Evolutionary conservation across 2,797 vertebrate genomes (phyloP), one percentile per base, ranked within the genome.

Genomic region (Sebastolobus altivelis): DNA sequence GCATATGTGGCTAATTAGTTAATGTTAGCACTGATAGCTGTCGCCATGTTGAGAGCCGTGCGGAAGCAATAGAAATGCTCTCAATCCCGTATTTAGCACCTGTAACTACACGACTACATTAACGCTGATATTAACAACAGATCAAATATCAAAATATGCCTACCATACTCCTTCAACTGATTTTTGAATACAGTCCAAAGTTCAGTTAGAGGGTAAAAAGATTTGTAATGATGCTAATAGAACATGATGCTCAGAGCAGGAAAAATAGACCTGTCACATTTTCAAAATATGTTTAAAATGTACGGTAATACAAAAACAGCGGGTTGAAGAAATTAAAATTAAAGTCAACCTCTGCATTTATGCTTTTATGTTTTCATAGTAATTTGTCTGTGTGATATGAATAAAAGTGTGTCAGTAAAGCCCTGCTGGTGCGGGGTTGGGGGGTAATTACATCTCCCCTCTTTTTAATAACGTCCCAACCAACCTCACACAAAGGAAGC

Each of bases 401-500:
- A 59, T 43, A 76, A n/a, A 74, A 74, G 16, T 71, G 70, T 59
- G 80, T 76, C 56, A 83, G 62, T 35, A 11, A 46, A 52, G 66
- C 65, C 62, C n/a, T 60, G 9, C 25, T 67, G 62, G 22, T 40
- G 59, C 67, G 49, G 29, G 69, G 72, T 10, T 27, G 38, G 2
- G 22, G 43, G 33, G 5, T 78, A 84, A 89, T 88, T 75, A 89
- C 72, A 13, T 82, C 29, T 33, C 65, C 29, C 22, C 70, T 73
- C 38, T 74, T 82, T 87, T 87, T 82, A 87, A 93, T 90, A 80
- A 90, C 72, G 70, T 87, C 75, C 81, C 40, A 46, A 76, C 72
- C 66, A 59, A 68, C 27, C 29, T 67, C 79, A 77, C 73, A 94
- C 91, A 95, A 90, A 95, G 87, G 81, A 87, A 78, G 89, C 90